Conservation (phyloP, 2,797 vertebrate genomes). For the Carapus acus region DNA sequence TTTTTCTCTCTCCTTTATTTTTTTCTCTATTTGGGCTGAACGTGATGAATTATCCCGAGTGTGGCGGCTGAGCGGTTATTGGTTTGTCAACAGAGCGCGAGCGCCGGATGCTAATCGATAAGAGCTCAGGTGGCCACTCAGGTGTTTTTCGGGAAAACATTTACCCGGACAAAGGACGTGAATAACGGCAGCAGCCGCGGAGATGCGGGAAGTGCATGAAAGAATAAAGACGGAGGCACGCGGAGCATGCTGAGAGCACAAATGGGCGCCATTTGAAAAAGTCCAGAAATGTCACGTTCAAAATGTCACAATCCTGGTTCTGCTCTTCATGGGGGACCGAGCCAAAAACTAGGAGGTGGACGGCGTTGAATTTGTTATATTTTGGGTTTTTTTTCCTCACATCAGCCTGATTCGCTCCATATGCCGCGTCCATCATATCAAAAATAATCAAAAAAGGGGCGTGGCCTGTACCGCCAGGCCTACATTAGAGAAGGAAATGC, state of each 20-base stretch:
- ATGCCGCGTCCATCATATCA: no score
- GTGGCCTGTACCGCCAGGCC: no score
- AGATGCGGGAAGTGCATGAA: slow-evolving; percentile 36
- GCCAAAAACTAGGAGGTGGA: no score
- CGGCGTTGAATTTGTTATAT: no score
- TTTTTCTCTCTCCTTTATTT: slow-evolving; percentile 20
- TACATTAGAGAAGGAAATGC: no score
- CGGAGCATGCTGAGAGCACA: slow-evolving; percentile 30
- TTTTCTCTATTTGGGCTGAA: slow-evolving; percentile 29
- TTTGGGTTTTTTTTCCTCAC: no score
- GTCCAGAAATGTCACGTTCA: no score
- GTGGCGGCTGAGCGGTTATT: slow-evolving; percentile 52
- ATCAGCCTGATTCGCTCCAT: no score
- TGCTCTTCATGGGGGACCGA: no score
- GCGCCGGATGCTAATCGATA: slow-evolving; percentile 59
- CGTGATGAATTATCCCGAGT: slow-evolving; percentile 27
- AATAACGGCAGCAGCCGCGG: slow-evolving; percentile 44
- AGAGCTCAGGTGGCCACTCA: slow-evolving; percentile 59
- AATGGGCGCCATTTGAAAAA: slow-evolving; percentile 28
- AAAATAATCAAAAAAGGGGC: no score
- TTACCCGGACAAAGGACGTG: slow-evolving; percentile 22
- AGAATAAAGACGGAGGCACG: slow-evolving; percentile 28
- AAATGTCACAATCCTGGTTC: no score
- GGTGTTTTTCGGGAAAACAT: slow-evolving; percentile 59
- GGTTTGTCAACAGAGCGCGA: slow-evolving; percentile 46